A percentile compares a stretch with the other conserved stretches of the same genome.
These are phyloP conservation scores for Pipra filicauda DNA, from an alignment of 2,113 vertebrate species.

Conservation along the genomic window DNA sequence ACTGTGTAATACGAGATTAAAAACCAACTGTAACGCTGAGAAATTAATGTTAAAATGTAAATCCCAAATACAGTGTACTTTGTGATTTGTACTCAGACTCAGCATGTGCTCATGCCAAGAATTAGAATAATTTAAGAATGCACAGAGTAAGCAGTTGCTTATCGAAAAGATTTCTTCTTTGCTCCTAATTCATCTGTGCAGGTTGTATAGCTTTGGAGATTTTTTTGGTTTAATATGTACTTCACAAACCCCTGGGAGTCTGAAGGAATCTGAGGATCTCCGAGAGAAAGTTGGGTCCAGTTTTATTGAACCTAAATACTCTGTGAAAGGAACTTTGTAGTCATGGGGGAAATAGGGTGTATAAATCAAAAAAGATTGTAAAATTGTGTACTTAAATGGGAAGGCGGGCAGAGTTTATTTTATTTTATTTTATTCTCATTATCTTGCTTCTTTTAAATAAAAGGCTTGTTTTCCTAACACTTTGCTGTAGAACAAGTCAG, in stretches of 20 bases:
- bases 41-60: conserved; percentile 35
- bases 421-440: background rate
- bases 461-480: conserved; percentile 10
- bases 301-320: background rate
- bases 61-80: background rate
- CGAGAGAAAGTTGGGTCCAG: background rate
- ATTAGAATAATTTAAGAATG: background rate
- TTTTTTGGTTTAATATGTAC: background rate
- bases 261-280: background rate
- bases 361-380: background rate
- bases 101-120: background rate
- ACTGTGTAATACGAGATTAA: conserved; percentile 19
- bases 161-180: background rate
- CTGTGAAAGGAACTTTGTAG: background rate
- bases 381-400: background rate
- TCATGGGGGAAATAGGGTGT: background rate
- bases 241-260: background rate
- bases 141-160: background rate
- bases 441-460: background rate
- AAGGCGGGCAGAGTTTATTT: background rate
- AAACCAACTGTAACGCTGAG: background rate
- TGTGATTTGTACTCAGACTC: conserved; percentile 16
- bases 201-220: background rate
- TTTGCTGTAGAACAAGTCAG: conserved; percentile 10
- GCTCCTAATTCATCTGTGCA: background rate